These are phyloP conservation scores for Dasyurus viverrinus DNA, from an alignment of 2,113 vertebrate species.

Conservation along the genomic window DNA sequence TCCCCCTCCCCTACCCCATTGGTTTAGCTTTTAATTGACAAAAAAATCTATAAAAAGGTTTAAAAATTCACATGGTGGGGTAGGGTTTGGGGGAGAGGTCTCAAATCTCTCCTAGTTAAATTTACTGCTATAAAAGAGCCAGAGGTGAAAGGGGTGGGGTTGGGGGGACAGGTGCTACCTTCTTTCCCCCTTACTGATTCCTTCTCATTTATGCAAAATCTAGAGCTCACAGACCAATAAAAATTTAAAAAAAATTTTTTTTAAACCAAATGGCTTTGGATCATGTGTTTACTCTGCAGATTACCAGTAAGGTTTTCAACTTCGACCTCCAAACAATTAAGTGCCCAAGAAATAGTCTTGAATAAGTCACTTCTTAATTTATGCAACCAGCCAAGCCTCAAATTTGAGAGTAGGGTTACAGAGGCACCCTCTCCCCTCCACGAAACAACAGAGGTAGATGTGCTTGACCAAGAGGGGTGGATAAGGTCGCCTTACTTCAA, in stretches of 20 bases:
- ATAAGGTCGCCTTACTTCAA: neutral
- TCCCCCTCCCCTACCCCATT: neutral
- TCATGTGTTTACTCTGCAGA: conserved; percentile 12
- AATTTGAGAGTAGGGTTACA: neutral
- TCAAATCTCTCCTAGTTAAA: conserved; percentile 11
- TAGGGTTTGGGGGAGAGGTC: neutral
- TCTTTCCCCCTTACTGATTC: conserved; percentile 5
- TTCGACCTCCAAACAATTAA: neutral
- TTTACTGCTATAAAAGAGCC: conserved; percentile 11
- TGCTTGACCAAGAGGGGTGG: neutral
- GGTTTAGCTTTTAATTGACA: conserved; percentile 42
- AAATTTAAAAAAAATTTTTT: conserved; percentile 12
- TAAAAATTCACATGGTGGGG: conserved; percentile 26
- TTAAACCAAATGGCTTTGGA: neutral
- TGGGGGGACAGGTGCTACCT: neutral
- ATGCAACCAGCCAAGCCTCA: neutral
- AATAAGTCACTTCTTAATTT: neutral
- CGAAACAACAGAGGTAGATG: neutral
- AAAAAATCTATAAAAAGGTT: conserved; percentile 24
- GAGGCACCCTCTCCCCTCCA: no score
- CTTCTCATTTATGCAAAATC: conserved; percentile 47
- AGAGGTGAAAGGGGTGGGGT: conserved; percentile 22
- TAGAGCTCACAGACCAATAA: conserved; percentile 55
- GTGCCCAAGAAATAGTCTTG: neutral
- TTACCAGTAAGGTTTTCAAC: neutral